Conservation (phyloP, 1,140 invertebrate genomes). For the Bombyx mandarina region DNA sequence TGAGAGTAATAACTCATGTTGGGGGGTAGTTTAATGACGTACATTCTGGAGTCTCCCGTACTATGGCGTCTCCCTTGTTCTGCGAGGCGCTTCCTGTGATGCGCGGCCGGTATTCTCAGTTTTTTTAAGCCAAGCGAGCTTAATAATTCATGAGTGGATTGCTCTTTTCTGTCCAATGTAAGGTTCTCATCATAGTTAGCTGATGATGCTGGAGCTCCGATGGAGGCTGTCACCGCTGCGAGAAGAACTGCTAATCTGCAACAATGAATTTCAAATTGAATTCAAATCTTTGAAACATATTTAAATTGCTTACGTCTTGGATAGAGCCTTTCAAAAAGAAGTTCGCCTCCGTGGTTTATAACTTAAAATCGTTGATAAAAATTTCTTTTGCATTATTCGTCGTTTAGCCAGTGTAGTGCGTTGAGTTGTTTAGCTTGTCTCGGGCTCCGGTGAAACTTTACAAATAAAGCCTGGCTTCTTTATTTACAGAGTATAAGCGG, state of each 20-base stretch:
- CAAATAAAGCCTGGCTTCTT: too few relatives aligned
- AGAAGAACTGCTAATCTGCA: slow-evolving; percentile 46
- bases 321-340: too few relatives aligned
- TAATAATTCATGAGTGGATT: slow-evolving; percentile 59
- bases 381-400: too few relatives aligned
- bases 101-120: slow-evolving; percentile 57
- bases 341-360: too few relatives aligned
- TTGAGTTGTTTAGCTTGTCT: too few relatives aligned
- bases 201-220: slow-evolving; percentile 30
- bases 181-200: slow-evolving; percentile 29
- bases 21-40: slow-evolving; percentile 84
- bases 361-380: too few relatives aligned
- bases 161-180: slow-evolving; percentile 39
- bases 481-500: too few relatives aligned
- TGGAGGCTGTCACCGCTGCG: slow-evolving; percentile 28
- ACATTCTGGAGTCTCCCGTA: slow-evolving; percentile 84
- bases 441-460: too few relatives aligned
- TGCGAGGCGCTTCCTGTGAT: slow-evolving; percentile 77
- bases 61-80: slow-evolving; percentile 79
- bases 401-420: too few relatives aligned
- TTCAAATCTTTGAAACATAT: too few relatives aligned
- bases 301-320: too few relatives aligned
- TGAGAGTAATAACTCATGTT: slow-evolving; percentile 84
- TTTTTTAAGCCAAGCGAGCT: slow-evolving; percentile 61
- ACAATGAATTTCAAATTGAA: slow-evolving; percentile 11